A percentile compares a stretch with the other conserved stretches of the same genome.
phyloP scores from a whole-genome alignment of 2,888 invertebrate species.

The Hyalella azteca region DNA sequence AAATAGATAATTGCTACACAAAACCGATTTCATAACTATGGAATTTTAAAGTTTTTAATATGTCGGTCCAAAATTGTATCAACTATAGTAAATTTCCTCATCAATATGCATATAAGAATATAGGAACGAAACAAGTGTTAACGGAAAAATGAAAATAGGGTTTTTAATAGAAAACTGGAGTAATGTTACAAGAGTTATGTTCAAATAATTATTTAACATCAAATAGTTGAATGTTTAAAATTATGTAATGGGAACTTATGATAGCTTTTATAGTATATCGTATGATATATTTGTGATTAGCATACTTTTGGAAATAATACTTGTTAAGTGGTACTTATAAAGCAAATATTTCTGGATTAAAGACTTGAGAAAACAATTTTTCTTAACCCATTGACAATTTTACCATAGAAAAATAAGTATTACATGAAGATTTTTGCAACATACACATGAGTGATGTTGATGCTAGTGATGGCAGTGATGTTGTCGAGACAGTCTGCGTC shows the following conservation, averaged over 20 bases:
- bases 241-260: neutral
- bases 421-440: slow-evolving; percentile 6
- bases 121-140: no score
- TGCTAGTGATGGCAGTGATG: slow-evolving; percentile 65
- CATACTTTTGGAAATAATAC: neutral
- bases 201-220: no score
- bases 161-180: no score
- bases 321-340: neutral
- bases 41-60: no score
- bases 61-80: no score
- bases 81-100: no score
- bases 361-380: neutral
- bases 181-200: no score
- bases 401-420: neutral
- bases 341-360: neutral
- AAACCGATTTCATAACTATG: no score
- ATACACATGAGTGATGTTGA: slow-evolving; percentile 66
- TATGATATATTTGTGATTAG: neutral
- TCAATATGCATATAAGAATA: no score
- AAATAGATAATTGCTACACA: no score
- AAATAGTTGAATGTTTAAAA: no score
- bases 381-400: neutral
- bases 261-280: neutral
- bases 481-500: slow-evolving; percentile 63
- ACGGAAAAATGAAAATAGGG: no score